These are phyloP conservation scores for Sinopyrophorus schimmeli DNA, from an alignment of 2,888 invertebrate genomes.

Conservation along the genomic window DNA sequence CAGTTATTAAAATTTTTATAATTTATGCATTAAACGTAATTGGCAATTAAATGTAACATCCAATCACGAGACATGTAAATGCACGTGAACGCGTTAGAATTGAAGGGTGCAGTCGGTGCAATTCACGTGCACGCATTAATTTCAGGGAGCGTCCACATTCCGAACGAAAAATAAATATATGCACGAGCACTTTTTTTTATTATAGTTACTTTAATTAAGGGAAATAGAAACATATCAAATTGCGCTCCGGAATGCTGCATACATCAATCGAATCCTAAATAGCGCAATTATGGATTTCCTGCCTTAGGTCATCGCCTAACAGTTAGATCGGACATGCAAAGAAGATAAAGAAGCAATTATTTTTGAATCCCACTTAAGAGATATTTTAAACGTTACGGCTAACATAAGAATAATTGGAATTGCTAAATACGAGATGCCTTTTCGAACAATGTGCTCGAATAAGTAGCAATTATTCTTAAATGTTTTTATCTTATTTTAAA, in stretches of 20 bases:
- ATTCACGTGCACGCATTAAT: slow-evolving; percentile 11
- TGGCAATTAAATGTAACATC: slow-evolving; percentile 1
- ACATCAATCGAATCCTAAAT: slow-evolving; percentile 9
- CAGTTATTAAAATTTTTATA: too few species aligned
- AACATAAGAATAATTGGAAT: slow-evolving; percentile 7
- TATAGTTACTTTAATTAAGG: slow-evolving; percentile 8
- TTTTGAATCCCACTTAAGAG: slow-evolving; percentile 3
- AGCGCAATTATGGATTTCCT: slow-evolving; percentile 12
- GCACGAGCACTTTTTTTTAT: slow-evolving; percentile 1
- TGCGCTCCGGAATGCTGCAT: slow-evolving; percentile 9
- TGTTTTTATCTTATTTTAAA: too few species aligned
- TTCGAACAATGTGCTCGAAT: too few species aligned
- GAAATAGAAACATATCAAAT: slow-evolving; percentile 11
- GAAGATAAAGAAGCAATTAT: slow-evolving; percentile 13
- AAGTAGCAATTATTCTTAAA: too few species aligned
- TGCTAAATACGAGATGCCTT: slow-evolving; percentile 1
- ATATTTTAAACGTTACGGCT: slow-evolving; percentile 9
- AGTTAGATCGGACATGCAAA: slow-evolving; percentile 9
- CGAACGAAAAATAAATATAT: slow-evolving; percentile 8
- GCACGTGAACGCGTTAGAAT: slow-evolving; percentile 1
- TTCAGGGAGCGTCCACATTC: slow-evolving; percentile 10
- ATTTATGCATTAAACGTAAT: neutral
- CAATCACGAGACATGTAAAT: slow-evolving; percentile 7
- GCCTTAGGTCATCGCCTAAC: slow-evolving; percentile 12
- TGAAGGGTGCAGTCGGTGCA: slow-evolving; percentile 1